Evolutionary conservation across 2,888 invertebrate genomes (phyloP), one percentile per base, ranked within the genome.

Genomic region (Scaptomyza reducta): DNA sequence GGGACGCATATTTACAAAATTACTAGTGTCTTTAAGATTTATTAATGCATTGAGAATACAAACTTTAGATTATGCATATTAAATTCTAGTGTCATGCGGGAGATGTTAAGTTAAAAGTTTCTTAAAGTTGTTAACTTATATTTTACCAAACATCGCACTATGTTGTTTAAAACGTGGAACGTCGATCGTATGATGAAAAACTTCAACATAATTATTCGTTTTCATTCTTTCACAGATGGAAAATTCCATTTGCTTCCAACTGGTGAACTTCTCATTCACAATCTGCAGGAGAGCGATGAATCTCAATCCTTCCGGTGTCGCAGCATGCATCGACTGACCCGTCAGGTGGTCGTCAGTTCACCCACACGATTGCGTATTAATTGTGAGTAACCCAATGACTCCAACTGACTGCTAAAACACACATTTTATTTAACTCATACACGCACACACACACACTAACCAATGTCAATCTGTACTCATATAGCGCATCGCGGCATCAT

Each of bases 191-290:
- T 55, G 22, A 35, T 50, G 10, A 11, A 16, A 33, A 5, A 27
- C 27, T 29, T 25, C 42, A 1, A 13, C n/a, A 18, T 46, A 29
- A 29, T 18, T 35, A 7, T 51, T 9, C 14, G 16, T n/a, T 46
- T 44, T 18, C 47, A 9, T 46, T 27, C 44, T 49, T 61, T 38
- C 58, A 31, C 93, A 95, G 95, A 95, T 92, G 95, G 95, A 73
- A 95, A 95, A 91, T 95, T 94, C 91, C 95, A 95, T 92, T 94
- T 95, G 85, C 92, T 95, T 86, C 95, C 95, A 74, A 94, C 95
- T 62, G 95, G 95, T 65, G 95, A 95, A 90, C 93, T 96, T 77
- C 93, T 95, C 81, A 94, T 95, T 74, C 95, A 95, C 92, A 94
- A 95, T 90, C 92, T 95, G 84, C 95, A 95, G 90, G 95, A 94